Conservation (phyloP, 2,797 vertebrate genomes). For the Dicrostonyx torquatus region DNA sequence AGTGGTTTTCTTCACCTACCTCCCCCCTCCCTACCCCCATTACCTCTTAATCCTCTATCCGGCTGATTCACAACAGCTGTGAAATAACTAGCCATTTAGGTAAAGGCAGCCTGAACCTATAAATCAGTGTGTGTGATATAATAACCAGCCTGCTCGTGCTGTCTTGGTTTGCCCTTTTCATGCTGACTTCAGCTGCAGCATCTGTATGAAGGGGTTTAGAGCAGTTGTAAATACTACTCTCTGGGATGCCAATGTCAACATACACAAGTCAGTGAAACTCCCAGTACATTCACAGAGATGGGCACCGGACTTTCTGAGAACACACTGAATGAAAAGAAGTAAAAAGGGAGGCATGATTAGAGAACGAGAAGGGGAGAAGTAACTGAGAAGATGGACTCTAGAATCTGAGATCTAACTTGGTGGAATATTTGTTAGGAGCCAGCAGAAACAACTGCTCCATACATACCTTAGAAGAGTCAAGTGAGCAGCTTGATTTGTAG, state of each 20-base stretch:
- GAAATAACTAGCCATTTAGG: constrained; percentile 86
- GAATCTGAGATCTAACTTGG: neutral
- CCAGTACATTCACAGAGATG: neutral
- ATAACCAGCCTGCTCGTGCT: constrained; percentile 76
- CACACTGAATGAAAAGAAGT: neutral
- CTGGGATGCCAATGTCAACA: constrained; percentile 30
- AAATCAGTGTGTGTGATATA: constrained; percentile 83
- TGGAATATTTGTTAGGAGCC: neutral
- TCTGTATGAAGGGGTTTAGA: constrained; percentile 73
- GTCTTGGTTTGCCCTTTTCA: constrained; percentile 72
- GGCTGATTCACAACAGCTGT: constrained; percentile 87
- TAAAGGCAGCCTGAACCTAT: constrained; percentile 82
- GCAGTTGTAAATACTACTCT: constrained; percentile 59
- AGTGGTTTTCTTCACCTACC: constrained; percentile 83
- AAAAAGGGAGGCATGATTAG: neutral
- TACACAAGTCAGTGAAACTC: constrained; percentile 49
- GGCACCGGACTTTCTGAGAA: constrained; percentile 23
- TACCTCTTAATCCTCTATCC: constrained; percentile 81
- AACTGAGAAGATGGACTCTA: neutral
- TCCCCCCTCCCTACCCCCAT: constrained; percentile 36
- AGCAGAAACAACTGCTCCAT: neutral
- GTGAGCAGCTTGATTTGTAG: neutral
- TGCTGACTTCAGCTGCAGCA: constrained; percentile 79
- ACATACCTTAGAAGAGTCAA: neutral
- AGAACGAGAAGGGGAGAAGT: neutral